Percentiles rank a stretch among this genome's conserved stretches.
phyloP scores from a whole-genome alignment of 2,113 vertebrate species.

The Cygnus atratus region DNA sequence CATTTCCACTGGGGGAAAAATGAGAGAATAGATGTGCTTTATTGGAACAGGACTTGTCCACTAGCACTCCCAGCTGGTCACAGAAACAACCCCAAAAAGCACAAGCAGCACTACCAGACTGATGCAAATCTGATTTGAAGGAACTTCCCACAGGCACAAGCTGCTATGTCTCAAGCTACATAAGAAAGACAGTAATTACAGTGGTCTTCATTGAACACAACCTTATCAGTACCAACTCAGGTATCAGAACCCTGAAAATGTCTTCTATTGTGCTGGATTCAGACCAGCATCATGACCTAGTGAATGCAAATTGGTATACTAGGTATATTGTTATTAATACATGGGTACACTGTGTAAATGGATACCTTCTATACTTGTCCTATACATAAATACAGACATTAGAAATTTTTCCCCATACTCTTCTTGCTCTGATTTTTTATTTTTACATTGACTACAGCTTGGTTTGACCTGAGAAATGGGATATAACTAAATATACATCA shows the following conservation, averaged over 20 bases:
- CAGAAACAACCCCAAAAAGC: not conserved
- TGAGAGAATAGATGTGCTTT: not conserved
- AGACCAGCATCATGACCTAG: not conserved
- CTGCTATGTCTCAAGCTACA: not conserved
- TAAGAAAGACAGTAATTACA: conserved; percentile 13
- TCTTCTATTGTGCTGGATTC: not conserved
- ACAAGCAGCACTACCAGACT: not conserved
- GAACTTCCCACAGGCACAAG: not conserved
- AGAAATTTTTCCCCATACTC: not conserved
- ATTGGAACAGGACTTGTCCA: not conserved
- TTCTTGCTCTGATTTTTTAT: not conserved
- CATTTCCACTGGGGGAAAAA: not conserved
- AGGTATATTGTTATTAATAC: not conserved
- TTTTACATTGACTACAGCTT: not conserved
- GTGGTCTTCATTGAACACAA: not conserved
- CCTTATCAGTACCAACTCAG: not conserved
- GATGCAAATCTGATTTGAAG: not conserved
- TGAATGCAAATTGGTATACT: not conserved
- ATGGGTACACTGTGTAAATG: not conserved
- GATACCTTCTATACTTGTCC: not conserved
- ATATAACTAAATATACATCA: not conserved
- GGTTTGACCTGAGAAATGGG: not conserved
- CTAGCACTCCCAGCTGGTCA: not conserved
- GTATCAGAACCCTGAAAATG: not conserved
- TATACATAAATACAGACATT: not conserved